phyloP scores from a whole-genome alignment of 2,797 vertebrate species.

The Podargus strigoides region DNA sequence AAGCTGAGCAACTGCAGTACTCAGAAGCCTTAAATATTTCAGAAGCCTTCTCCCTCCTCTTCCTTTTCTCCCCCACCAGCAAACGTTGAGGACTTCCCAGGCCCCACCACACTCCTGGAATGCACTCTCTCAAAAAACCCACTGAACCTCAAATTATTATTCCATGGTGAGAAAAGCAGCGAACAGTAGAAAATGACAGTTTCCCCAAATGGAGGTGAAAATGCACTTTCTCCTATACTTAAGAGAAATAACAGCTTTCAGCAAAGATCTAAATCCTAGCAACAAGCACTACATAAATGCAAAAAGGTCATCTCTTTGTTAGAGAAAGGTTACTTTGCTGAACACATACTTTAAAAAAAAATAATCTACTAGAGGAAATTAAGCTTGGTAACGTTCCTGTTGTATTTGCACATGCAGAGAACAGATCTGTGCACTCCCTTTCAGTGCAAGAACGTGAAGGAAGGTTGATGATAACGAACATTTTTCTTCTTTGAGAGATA shows the following conservation, averaged over 20 bases:
- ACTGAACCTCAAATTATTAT: constrained; percentile 57
- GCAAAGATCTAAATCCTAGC: constrained; percentile 59
- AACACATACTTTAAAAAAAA: constrained; percentile 1
- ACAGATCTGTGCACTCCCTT: not conserved
- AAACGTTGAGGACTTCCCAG: not conserved
- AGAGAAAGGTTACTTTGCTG: constrained; percentile 22
- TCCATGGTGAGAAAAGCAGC: constrained; percentile 48
- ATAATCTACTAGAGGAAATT: not conserved
- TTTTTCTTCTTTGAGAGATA: not conserved
- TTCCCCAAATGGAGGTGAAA: constrained; percentile 58
- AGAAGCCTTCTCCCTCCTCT: constrained; percentile 32
- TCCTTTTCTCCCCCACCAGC: not conserved
- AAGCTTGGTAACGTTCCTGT: constrained; percentile 19
- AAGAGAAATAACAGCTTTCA: constrained; percentile 66
- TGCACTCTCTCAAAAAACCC: constrained; percentile 44
- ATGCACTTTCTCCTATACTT: constrained; percentile 57
- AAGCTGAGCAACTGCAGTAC: constrained; percentile 24
- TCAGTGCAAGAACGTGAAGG: not conserved
- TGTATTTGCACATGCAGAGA: constrained; percentile 9
- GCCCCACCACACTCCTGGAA: constrained; percentile 12
- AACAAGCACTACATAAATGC: constrained; percentile 53
- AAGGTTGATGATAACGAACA: not conserved
- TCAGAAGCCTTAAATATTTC: constrained; percentile 33
- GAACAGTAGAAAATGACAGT: constrained; percentile 60
- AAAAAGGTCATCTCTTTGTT: constrained; percentile 53